Evolutionary conservation across 1,140 invertebrate genomes (phyloP), one percentile per base, ranked within the genome.

Genomic region (Polypedilum vanderplanki): DNA sequence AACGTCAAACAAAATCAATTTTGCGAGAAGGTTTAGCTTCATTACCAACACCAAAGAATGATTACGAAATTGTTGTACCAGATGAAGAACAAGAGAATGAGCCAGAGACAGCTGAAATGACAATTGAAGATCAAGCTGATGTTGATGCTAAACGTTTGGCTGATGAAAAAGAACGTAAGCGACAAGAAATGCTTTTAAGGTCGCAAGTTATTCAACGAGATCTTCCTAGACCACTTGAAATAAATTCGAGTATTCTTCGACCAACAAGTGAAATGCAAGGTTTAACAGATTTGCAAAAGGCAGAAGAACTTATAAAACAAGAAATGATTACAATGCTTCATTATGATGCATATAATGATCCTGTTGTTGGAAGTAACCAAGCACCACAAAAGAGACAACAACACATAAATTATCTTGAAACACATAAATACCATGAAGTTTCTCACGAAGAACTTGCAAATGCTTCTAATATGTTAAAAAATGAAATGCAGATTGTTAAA

Each of bases 1-100:
- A 91, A 67, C 90, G 90, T 81, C 88, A 90, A 78, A 84, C 89
- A 7, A 90, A 90, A 79, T 89, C 92, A 73, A 89, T 93, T 67
- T 85, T 99, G 9, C 87, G 88, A 70, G 87, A 88, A 75, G 91
- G 91, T 1, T 83, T 99, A 12, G 89, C 89, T 41, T 84, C 89
- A 9, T 84, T 99, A 75, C 98, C 98, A 4, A 81, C 87, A 33
- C 98, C 98, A 0, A 91, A 92, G 76, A 99, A 99, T 83, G 97
- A 99, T 84, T 99, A 97, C 84, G 97, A 99, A 84, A 98, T 99
- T 80, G 96, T 99, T 65, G 91, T 98, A 9, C 95, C 96, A 0
- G 94, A 97, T 76, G 88, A 93, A 57, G 93, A 96, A 78, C 85
- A 87, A 24, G 86, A 86, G 12, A 87, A 87, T 75, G 85, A 85